These are phyloP conservation scores for Sericinus montela DNA, from an alignment of 2,888 invertebrate species.

Conservation along the genomic window DNA sequence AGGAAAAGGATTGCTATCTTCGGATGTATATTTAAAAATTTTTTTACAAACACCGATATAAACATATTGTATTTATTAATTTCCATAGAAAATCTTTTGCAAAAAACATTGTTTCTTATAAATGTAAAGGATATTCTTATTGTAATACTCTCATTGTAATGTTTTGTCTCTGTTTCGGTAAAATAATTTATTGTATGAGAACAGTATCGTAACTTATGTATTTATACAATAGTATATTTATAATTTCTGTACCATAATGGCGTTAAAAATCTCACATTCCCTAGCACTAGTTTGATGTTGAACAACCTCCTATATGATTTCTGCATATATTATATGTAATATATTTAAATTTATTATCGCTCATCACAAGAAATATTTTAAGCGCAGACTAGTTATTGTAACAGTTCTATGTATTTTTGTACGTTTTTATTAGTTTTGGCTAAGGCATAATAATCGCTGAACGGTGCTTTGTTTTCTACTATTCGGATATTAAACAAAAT, in stretches of 20 bases:
- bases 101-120: too few species aligned
- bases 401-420: constrained; percentile 35
- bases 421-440: constrained; percentile 15
- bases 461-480: constrained; percentile 7
- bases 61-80: too few species aligned
- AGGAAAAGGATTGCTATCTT: neutral
- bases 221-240: constrained; percentile 53
- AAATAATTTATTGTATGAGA: constrained; percentile 47
- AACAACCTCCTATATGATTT: constrained; percentile 43
- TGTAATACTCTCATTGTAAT: constrained; percentile 41
- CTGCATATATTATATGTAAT: neutral
- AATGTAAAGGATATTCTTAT: neutral
- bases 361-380: constrained; percentile 20
- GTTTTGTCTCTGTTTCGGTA: constrained; percentile 26
- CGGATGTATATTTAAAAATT: neutral
- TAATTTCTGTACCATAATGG: constrained; percentile 78
- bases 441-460: constrained; percentile 8
- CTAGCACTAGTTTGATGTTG: constrained; percentile 50
- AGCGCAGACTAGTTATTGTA: constrained; percentile 29
- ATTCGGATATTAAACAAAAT: neutral
- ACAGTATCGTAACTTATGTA: constrained; percentile 56
- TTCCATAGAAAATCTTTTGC: too few species aligned
- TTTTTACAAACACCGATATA: too few species aligned
- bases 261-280: constrained; percentile 46
- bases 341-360: constrained; percentile 8